phyloP scores from a whole-genome alignment of 2,113 vertebrate genomes.

The Fukomys damarensis region DNA sequence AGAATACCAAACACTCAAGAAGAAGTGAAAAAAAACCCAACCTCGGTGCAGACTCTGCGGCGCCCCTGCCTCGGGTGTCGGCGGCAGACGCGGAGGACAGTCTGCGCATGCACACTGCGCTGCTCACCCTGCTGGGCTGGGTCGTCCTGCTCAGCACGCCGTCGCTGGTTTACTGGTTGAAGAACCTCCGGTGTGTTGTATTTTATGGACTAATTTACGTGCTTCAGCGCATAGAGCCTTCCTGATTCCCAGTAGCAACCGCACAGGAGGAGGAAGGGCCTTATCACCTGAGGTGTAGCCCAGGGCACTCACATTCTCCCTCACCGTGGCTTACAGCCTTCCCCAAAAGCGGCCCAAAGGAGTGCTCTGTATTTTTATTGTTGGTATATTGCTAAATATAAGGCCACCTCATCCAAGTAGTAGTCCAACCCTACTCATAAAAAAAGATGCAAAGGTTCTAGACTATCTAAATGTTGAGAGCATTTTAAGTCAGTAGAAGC shows the following conservation, averaged over 20 bases:
- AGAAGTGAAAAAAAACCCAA: constrained; percentile 77
- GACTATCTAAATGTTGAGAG: constrained; percentile 16
- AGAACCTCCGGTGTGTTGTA: constrained; percentile 92
- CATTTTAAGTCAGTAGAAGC: background rate
- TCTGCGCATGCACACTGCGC: constrained; percentile 91
- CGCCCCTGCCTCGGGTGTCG: constrained; percentile 77
- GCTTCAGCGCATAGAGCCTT: background rate
- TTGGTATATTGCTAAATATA: background rate
- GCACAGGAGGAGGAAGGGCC: background rate
- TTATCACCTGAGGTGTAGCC: background rate
- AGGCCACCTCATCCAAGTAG: background rate
- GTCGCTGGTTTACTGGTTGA: constrained; percentile 94
- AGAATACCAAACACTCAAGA: constrained; percentile 79
- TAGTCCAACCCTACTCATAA: background rate
- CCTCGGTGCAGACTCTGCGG: constrained; percentile 27
- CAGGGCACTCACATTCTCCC: background rate
- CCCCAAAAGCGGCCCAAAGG: background rate
- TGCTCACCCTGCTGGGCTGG: constrained; percentile 90
- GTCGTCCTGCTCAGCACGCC: constrained; percentile 91
- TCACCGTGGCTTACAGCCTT: background rate
- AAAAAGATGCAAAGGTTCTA: constrained; percentile 16
- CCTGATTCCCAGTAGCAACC: background rate
- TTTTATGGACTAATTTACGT: background rate
- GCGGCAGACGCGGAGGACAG: constrained; percentile 88
- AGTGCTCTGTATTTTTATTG: background rate